Percentiles rank a stretch among this genome's conserved stretches.
These are phyloP conservation scores for Hoplodrina ambigua DNA, from an alignment of 2,888 invertebrate genomes.

Conservation along the genomic window DNA sequence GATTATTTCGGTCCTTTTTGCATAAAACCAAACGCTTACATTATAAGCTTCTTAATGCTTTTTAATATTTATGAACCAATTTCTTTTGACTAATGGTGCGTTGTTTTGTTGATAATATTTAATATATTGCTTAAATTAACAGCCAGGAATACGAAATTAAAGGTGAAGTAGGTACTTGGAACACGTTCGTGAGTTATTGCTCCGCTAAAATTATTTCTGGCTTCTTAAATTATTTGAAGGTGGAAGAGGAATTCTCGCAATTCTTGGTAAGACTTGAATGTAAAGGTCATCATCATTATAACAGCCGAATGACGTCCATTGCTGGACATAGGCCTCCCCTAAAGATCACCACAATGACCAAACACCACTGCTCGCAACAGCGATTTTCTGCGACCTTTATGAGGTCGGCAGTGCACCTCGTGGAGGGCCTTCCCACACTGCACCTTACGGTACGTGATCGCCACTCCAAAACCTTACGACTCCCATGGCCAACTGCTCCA, in stretches of 20 bases:
- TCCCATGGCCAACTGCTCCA: no score
- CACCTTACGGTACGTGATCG: no score
- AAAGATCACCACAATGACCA: no score
- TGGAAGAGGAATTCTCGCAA: slow-evolving; percentile 12
- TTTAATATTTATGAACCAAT: slow-evolving; percentile 81
- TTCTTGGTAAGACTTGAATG: slow-evolving; percentile 4
- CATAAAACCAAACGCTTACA: slow-evolving; percentile 73
- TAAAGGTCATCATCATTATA: not conserved
- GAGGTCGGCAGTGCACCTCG: no score
- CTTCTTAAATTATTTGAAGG: slow-evolving; percentile 21
- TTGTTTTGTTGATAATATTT: slow-evolving; percentile 74
- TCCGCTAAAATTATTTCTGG: slow-evolving; percentile 25
- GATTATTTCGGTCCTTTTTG: slow-evolving; percentile 69
- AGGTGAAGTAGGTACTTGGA: slow-evolving; percentile 44
- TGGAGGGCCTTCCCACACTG: no score
- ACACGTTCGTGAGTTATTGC: slow-evolving; percentile 55
- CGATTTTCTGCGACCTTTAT: no score
- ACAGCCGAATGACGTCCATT: no score
- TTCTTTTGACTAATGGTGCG: slow-evolving; percentile 71
- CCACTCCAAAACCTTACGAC: no score
- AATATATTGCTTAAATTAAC: slow-evolving; percentile 72
- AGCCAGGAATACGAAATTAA: slow-evolving; percentile 61
- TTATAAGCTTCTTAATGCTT: slow-evolving; percentile 72
- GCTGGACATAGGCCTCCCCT: no score
- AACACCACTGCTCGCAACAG: no score